Evolutionary conservation across 2,113 vertebrate genomes (phyloP).

Genomic region (Rattus rattus): DNA sequence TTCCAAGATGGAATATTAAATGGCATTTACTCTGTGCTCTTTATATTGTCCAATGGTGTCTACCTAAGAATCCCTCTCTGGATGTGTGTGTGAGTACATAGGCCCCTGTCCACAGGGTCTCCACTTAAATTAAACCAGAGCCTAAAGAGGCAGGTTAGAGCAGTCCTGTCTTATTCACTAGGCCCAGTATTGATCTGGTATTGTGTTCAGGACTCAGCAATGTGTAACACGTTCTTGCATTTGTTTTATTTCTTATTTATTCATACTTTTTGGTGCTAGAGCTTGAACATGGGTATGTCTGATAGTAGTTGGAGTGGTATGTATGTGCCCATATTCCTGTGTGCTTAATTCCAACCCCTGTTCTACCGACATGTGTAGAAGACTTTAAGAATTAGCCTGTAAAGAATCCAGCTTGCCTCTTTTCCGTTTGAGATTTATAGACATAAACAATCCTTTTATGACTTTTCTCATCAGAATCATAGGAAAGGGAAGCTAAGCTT

Average conservation of each 20-base stretch:
- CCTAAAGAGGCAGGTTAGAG: neutral
- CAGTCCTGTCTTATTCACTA: neutral
- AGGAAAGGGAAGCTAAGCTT: neutral
- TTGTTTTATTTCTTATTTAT: neutral
- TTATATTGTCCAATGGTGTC: neutral
- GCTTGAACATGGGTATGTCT: neutral
- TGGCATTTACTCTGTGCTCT: neutral
- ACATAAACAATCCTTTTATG: neutral
- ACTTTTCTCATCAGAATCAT: neutral
- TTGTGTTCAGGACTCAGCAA: neutral
- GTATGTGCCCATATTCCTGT: neutral
- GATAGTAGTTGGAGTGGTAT: too few species aligned
- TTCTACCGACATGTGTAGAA: neutral
- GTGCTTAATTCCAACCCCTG: neutral
- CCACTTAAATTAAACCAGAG: neutral
- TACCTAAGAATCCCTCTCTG: neutral
- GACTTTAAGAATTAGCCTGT: slow-evolving; percentile 6
- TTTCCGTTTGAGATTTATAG: neutral
- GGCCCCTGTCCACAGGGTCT: neutral
- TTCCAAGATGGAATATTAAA: neutral
- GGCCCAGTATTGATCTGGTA: neutral
- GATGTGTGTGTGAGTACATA: neutral
- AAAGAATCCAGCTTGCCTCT: neutral
- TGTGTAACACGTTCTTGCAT: neutral
- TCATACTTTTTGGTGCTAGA: neutral